Conservation (phyloP, 2,113 vertebrate genomes). For the Semnornis frantzii region DNA sequence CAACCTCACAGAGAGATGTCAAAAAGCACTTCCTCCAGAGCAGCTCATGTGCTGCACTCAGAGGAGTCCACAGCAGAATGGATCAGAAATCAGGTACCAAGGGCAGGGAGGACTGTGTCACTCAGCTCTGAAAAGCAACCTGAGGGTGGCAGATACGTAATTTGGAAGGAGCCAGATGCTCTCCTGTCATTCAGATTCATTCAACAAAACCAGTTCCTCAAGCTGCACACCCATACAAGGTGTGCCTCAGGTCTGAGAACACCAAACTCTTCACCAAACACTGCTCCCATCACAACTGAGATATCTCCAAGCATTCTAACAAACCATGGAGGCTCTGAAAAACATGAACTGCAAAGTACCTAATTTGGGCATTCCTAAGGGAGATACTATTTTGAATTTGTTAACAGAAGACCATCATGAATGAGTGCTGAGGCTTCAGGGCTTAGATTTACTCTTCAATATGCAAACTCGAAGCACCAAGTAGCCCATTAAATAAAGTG, state of each 20-base stretch:
- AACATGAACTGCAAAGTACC: neutral
- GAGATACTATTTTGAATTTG: neutral
- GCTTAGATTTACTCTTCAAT: neutral
- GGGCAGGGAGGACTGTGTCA: neutral
- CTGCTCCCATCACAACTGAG: neutral
- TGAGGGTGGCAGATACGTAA: neutral
- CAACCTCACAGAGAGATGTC: neutral
- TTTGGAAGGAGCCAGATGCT: neutral
- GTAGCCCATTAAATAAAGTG: neutral
- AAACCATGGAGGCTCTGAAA: neutral
- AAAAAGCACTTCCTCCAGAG: neutral
- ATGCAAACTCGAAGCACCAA: neutral
- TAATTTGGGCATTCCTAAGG: neutral
- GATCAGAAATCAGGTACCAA: neutral
- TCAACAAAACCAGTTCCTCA: neutral
- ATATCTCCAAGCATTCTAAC: neutral
- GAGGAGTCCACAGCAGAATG: neutral
- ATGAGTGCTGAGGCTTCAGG: neutral
- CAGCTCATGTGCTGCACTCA: neutral
- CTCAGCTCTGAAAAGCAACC: neutral
- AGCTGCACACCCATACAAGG: neutral
- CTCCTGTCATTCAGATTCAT: neutral
- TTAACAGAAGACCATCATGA: neutral
- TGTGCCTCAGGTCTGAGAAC: neutral
- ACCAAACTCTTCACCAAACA: neutral